A percentile compares a stretch with the other conserved stretches of the same genome.
These are phyloP conservation scores for Cerastis leucographa DNA, from an alignment of 2,888 invertebrate genomes.

Conservation along the genomic window DNA sequence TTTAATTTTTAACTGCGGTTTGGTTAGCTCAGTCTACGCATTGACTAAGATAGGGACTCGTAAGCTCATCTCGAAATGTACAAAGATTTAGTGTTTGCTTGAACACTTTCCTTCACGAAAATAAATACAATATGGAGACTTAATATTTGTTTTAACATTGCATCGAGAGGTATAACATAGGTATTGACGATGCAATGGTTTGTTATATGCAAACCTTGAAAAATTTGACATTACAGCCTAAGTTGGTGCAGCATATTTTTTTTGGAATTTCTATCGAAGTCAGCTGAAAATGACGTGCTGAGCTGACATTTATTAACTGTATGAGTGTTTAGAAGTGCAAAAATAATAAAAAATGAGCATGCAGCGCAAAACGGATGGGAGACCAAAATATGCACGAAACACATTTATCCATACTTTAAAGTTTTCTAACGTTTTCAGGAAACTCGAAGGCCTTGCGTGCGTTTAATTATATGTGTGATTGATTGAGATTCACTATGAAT, in stretches of 20 bases:
- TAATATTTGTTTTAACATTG: conserved; percentile 5
- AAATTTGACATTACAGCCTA: neutral
- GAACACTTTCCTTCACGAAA: neutral
- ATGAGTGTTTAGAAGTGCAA: no score
- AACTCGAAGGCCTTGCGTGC: conserved; percentile 49
- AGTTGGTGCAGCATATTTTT: neutral
- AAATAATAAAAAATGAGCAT: neutral
- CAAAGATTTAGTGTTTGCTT: neutral
- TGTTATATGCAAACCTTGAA: neutral
- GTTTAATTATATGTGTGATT: conserved; percentile 44
- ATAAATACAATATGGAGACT: conserved; percentile 3
- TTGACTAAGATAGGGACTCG: neutral
- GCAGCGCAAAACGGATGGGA: neutral
- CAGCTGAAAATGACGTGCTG: no score
- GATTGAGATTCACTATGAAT: conserved; percentile 40
- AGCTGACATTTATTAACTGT: no score
- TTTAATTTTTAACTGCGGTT: neutral
- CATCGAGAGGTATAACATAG: neutral
- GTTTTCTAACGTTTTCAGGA: conserved; percentile 48
- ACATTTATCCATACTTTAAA: conserved; percentile 2
- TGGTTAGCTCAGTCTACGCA: neutral
- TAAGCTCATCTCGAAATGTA: neutral
- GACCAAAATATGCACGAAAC: conserved; percentile 9
- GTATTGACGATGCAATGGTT: neutral
- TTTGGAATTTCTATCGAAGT: neutral